A percentile compares a stretch with the other conserved stretches of the same genome.
Evolutionary conservation across 2,888 invertebrate genomes (phyloP).

Genomic region (Philonicus albiceps): DNA sequence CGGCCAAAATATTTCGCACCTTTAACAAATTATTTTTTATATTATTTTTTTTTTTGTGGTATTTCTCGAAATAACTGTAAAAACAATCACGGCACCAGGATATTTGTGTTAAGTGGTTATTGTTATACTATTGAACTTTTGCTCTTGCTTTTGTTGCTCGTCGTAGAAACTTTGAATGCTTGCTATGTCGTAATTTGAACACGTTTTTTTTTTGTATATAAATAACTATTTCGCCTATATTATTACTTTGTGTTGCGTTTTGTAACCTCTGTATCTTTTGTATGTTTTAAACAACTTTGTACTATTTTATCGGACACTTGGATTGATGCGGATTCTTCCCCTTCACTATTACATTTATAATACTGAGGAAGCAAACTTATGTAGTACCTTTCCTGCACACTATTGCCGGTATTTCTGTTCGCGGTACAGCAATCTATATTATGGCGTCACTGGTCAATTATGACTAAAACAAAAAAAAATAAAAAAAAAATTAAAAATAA

Average conservation of each 20-base stretch:
- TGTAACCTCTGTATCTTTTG: not conserved
- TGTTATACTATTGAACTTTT: conserved; percentile 42
- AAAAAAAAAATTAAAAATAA: not conserved
- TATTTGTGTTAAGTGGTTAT: conserved; percentile 37
- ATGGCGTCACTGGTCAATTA: not conserved
- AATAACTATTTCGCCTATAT: conserved; percentile 36
- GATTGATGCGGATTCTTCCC: conserved; percentile 54
- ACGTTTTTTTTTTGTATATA: conserved; percentile 28
- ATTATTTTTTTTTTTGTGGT: too few relatives aligned
- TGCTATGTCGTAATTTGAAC: conserved; percentile 39
- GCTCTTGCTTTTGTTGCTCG: conserved; percentile 48
- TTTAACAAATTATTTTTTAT: too few relatives aligned
- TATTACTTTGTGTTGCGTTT: conserved; percentile 44
- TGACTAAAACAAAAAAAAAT: conserved; percentile 10
- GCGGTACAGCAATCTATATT: not conserved
- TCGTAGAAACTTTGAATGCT: conserved; percentile 43
- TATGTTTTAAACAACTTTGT: conserved; percentile 51
- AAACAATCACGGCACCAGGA: conserved; percentile 46
- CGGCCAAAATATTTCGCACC: conserved; percentile 37
- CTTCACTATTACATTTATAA: not conserved
- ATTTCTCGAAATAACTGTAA: not conserved
- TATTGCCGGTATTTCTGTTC: not conserved
- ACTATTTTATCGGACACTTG: conserved; percentile 53
- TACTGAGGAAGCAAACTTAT: conserved; percentile 15
- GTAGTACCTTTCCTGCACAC: conserved; percentile 40